These are phyloP conservation scores for Cotesia chilonis DNA, from an alignment of 1,140 invertebrate genomes.

Conservation along the genomic window DNA sequence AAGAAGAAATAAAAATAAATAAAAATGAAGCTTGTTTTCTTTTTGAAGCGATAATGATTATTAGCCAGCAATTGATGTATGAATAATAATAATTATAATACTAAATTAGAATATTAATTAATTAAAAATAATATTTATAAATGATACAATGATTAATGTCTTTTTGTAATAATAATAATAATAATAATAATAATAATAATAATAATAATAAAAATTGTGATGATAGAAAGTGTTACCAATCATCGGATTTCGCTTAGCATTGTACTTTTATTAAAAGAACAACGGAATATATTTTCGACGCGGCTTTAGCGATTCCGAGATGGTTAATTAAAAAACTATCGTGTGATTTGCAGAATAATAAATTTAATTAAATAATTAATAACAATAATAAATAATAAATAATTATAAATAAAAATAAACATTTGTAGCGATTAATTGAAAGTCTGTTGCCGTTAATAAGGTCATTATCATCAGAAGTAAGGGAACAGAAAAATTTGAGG, in stretches of 20 bases:
- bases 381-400: too few species aligned
- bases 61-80: not conserved
- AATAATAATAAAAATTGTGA: constrained; percentile 32
- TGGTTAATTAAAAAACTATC: constrained; percentile 11
- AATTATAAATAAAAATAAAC: not conserved
- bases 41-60: constrained; percentile 5
- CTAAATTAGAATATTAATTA: not conserved
- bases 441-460: constrained; percentile 17
- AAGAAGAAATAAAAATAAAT: not conserved
- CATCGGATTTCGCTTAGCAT: constrained; percentile 30
- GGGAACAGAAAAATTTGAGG: not conserved
- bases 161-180: too few species aligned
- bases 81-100: constrained; percentile 11
- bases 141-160: too few species aligned
- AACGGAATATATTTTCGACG: constrained; percentile 26
- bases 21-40: constrained; percentile 5
- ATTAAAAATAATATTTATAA: too few species aligned
- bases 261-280: constrained; percentile 18
- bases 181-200: constrained; percentile 6
- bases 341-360: constrained; percentile 32
- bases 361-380: not conserved
- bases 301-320: not conserved
- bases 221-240: constrained; percentile 34
- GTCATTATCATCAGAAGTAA: constrained; percentile 9
- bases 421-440: constrained; percentile 16